Base-by-base conservation (phyloP, 2,113 vertebrate species). In the Coracopsis vasa region DNA sequence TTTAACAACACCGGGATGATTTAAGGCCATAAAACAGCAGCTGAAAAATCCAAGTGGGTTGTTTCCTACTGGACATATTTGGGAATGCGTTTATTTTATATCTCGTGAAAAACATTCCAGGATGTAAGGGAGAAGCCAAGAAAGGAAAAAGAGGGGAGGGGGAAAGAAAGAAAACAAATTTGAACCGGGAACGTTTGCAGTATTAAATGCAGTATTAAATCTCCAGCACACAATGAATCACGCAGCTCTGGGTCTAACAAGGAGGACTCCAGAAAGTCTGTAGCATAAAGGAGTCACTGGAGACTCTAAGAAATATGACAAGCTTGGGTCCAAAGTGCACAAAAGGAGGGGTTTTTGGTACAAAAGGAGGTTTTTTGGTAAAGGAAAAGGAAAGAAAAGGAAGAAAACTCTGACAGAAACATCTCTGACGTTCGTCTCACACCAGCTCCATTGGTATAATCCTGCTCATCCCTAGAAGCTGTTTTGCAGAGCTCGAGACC, bases 251-350 rank as follows among this genome's bases (percentile, higher is more conserved):
- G 16, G 35, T 51, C 96, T 94, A 93, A 97, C 80, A 48, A 94
- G 95, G 92, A 81, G 37, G 93, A 97, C 96, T 97, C 97, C 89
- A 79, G 87, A 80, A 95, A 97, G 96, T 97, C 97, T 97, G 96
- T 95, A 86, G 91, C 54, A 90, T 31, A 79, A 58, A 88, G 93
- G 74, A 90, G 95, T 67, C 95, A 86, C 84, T 87, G 72, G 91
- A 96, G 96, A 96, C 60, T 58, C 82, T 11, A 82, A 90, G 94
- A 93, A 94, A 86, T 92, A 65, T 8, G 94, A 56, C 75, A 73
- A 78, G 60, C 37, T 60, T 16, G 78, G 78, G 80, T 80, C 66
- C 88, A 62, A 91, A 95, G 82, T 21, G 66, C 92, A 82, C 53
- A 96, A 37, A 84, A 73, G 73, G 27, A 89, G 77, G 60, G 65